These are phyloP conservation scores for Adrianichthys oophorus DNA, from an alignment of 2,797 vertebrate genomes.

Conservation along the genomic window DNA sequence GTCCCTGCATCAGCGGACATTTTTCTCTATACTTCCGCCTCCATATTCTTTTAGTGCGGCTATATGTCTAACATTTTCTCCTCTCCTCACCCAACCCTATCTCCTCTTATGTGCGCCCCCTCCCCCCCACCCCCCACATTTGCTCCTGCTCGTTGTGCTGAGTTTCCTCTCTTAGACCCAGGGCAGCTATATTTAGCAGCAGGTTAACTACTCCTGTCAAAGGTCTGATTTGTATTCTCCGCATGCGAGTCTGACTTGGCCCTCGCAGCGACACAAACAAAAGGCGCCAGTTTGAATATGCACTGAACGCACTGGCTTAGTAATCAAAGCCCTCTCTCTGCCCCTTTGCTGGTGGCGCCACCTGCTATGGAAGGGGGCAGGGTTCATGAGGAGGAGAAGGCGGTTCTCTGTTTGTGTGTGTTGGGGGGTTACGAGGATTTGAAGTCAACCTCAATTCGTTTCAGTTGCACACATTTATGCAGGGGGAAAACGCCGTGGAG, in stretches of 20 bases:
- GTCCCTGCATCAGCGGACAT: slow-evolving; percentile 44
- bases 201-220: slow-evolving; percentile 82
- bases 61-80: slow-evolving; percentile 16
- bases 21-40: slow-evolving; percentile 22
- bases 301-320: slow-evolving; percentile 73
- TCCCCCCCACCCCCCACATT: slow-evolving; percentile 34
- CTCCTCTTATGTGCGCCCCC: slow-evolving; percentile 47
- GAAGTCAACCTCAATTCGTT: slow-evolving; percentile 57
- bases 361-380: slow-evolving; percentile 66
- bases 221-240: slow-evolving; percentile 82
- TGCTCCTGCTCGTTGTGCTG: slow-evolving; percentile 36
- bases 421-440: slow-evolving; percentile 24
- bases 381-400: slow-evolving; percentile 18
- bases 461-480: slow-evolving; percentile 47
- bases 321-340: slow-evolving; percentile 73
- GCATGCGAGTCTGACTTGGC: slow-evolving; percentile 74
- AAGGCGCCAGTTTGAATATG: slow-evolving; percentile 78
- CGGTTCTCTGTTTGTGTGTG: not conserved
- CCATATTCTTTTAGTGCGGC: slow-evolving; percentile 14
- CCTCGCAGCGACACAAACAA: slow-evolving; percentile 77
- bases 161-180: slow-evolving; percentile 63
- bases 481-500: slow-evolving; percentile 21
- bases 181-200: slow-evolving; percentile 79
- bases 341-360: slow-evolving; percentile 72
- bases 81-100: slow-evolving; percentile 25